Conservation (phyloP, 64 coral and sea anemone species). For the Platygyra sinensis region DNA sequence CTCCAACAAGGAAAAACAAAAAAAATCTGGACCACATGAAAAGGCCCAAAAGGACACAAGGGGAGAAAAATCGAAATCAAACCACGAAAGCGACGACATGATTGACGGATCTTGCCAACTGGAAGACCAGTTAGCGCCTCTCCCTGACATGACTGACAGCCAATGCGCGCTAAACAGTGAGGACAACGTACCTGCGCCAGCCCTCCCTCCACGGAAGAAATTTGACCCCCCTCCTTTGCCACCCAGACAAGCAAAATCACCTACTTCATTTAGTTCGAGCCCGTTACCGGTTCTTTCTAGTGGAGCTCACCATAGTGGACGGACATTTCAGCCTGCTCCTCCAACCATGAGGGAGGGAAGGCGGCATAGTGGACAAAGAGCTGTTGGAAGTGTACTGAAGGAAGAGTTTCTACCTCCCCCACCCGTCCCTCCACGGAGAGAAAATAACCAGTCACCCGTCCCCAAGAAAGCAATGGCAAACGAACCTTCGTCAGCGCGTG, state of each 20-base stretch:
- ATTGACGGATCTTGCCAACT: background rate
- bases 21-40: background rate
- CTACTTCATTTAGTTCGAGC: background rate
- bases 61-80: background rate
- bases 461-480: background rate
- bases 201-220: slow-evolving; percentile 65
- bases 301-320: background rate
- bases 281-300: background rate
- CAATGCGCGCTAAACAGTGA: background rate
- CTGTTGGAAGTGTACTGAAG: background rate
- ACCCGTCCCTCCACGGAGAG: slow-evolving; percentile 60
- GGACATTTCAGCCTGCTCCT: slow-evolving; percentile 5
- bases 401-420: slow-evolving; percentile 45
- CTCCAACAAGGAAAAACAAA: background rate
- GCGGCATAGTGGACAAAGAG: background rate
- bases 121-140: background rate
- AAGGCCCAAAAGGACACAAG: background rate
- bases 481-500: background rate
- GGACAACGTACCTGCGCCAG: slow-evolving; percentile 3
- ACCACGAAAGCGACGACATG: background rate
- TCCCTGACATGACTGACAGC: background rate
- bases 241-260: slow-evolving; percentile 33
- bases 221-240: slow-evolving; percentile 55
- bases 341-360: slow-evolving; percentile 2
- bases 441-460: slow-evolving; percentile 35